phyloP scores from a whole-genome alignment of 2,113 vertebrate genomes.

The Lates calcarifer region DNA sequence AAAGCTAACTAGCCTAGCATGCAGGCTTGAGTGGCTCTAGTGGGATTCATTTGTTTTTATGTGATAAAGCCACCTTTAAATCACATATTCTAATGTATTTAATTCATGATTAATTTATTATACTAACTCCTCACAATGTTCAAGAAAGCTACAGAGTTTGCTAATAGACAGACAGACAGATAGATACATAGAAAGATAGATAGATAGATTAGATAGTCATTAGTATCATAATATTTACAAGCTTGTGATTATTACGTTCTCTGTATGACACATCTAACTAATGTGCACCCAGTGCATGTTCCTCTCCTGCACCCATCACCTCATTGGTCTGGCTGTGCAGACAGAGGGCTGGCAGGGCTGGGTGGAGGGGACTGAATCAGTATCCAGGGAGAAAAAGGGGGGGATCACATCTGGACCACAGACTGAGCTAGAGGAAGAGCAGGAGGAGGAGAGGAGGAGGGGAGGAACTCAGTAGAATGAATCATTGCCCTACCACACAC shows the following conservation, averaged over 20 bases:
- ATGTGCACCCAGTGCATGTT: constrained; percentile 34
- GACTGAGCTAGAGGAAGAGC: constrained; percentile 56
- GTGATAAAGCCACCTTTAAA: no score
- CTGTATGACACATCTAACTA: constrained; percentile 29
- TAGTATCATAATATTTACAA: not conserved
- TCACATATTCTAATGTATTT: no score
- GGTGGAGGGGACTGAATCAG: constrained; percentile 64
- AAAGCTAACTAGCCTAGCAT: no score
- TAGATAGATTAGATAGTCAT: not conserved
- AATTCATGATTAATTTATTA: no score
- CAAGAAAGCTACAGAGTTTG: no score
- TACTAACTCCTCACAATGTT: no score
- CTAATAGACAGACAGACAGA: not conserved
- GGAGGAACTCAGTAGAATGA: constrained; percentile 69
- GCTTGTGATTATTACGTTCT: constrained; percentile 30
- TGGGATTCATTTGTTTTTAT: no score
- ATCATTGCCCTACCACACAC: constrained; percentile 64
- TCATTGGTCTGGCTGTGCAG: constrained; percentile 48
- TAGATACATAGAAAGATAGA: not conserved
- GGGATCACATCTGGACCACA: constrained; percentile 79
- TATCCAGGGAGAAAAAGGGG: constrained; percentile 73
- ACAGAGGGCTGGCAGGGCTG: constrained; percentile 40
- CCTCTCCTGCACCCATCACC: constrained; percentile 27
- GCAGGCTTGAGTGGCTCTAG: no score
- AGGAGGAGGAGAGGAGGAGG: constrained; percentile 43